phyloP scores from a whole-genome alignment of 2,888 invertebrate species.

The Plutella xylostella region DNA sequence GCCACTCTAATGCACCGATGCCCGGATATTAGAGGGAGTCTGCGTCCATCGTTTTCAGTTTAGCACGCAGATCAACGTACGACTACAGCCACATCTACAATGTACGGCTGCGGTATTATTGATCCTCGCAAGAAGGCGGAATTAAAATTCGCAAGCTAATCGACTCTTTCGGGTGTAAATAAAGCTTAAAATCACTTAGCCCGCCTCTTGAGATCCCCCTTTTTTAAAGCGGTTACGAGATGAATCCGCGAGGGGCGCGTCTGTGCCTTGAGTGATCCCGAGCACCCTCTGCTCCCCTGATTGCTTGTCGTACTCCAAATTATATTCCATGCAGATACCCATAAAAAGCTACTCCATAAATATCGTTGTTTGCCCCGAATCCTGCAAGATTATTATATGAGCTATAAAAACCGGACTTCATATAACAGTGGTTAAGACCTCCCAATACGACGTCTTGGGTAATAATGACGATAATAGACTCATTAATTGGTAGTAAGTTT shows the following conservation, averaged over 20 bases:
- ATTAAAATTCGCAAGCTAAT: slow-evolving; percentile 22
- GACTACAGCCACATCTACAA: no score
- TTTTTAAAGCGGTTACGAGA: slow-evolving; percentile 27
- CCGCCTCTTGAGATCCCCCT: slow-evolving; percentile 19
- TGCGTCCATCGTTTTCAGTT: no score
- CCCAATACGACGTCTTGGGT: slow-evolving; percentile 23
- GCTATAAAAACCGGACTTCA: slow-evolving; percentile 16
- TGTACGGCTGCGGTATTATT: no score
- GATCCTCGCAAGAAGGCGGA: no score
- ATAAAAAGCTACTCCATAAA: background rate
- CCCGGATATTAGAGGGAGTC: no score
- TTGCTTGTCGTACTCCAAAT: background rate
- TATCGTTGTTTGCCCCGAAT: background rate
- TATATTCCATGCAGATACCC: background rate
- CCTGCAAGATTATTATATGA: slow-evolving; percentile 5
- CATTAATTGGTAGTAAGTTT: slow-evolving; percentile 17
- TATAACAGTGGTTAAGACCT: slow-evolving; percentile 31
- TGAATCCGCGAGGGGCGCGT: background rate
- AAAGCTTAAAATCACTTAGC: slow-evolving; percentile 48
- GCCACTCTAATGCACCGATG: no score
- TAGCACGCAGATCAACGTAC: no score
- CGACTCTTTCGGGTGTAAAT: slow-evolving; percentile 38
- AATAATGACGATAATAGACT: no score
- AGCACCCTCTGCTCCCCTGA: background rate
- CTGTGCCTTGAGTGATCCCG: background rate